Evolutionary conservation across 2,113 vertebrate genomes (phyloP).

Genomic region (Pseudorasbora parva): DNA sequence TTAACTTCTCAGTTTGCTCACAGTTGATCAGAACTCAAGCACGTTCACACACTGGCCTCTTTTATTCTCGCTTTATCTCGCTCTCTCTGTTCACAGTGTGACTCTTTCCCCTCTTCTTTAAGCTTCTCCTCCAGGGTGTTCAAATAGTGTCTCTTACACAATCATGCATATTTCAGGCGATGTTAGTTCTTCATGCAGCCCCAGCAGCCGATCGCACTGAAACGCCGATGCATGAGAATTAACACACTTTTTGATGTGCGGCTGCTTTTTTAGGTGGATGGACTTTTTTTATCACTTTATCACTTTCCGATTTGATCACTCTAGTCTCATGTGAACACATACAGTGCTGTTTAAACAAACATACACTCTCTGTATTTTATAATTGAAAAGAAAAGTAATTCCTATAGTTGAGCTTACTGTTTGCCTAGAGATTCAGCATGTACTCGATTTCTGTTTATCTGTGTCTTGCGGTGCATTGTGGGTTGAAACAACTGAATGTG

Average conservation of each 20-base stretch:
- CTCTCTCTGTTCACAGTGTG: background rate
- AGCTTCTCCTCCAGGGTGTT: background rate
- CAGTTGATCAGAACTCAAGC: too few species aligned
- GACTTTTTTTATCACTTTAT: background rate
- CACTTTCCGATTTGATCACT: background rate
- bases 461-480: background rate
- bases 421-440: background rate
- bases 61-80: background rate
- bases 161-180: background rate
- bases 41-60: too few species aligned
- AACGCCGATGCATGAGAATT: background rate
- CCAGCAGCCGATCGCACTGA: background rate
- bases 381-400: too few species aligned
- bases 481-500: background rate
- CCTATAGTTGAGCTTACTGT: background rate
- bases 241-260: background rate
- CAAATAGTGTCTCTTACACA: too few species aligned
- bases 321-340: background rate
- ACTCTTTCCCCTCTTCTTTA: background rate
- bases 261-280: background rate
- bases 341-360: background rate
- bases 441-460: background rate
- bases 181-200: background rate
- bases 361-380: background rate
- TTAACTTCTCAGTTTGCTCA: slow-evolving; percentile 8